phyloP scores from a whole-genome alignment of 2,888 invertebrate species.

The Trichacis sp. region DNA sequence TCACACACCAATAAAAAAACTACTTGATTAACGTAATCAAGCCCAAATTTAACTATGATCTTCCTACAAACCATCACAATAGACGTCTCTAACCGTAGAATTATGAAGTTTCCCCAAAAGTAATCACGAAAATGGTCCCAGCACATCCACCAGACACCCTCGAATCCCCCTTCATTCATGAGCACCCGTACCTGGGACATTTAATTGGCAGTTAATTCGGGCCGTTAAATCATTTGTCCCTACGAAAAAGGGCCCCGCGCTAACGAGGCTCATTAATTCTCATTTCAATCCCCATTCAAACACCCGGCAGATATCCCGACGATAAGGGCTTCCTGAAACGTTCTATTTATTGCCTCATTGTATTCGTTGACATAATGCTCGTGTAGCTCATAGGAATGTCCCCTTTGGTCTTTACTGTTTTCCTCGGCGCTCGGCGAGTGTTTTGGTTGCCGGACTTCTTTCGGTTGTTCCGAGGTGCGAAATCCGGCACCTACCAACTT shows the following conservation, averaged over 20 bases:
- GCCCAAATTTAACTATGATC: too few relatives aligned
- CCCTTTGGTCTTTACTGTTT: slow-evolving; percentile 7
- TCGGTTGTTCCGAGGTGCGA: slow-evolving; percentile 8
- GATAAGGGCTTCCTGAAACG: slow-evolving; percentile 5
- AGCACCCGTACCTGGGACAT: too few relatives aligned
- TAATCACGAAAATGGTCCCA: too few relatives aligned
- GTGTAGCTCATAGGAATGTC: slow-evolving; percentile 17
- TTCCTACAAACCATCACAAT: too few relatives aligned
- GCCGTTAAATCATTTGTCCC: background rate
- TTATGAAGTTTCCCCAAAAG: too few relatives aligned
- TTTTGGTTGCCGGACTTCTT: slow-evolving; percentile 21
- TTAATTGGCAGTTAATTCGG: background rate
- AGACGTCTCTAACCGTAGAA: too few relatives aligned
- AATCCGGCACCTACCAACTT: slow-evolving; percentile 13
- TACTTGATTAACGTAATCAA: too few relatives aligned
- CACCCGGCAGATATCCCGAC: background rate
- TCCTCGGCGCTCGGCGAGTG: background rate
- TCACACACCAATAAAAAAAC: too few relatives aligned
- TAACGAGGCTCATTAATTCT: slow-evolving; percentile 3
- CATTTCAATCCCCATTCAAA: slow-evolving; percentile 4
- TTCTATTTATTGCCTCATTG: slow-evolving; percentile 13
- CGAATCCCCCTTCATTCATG: too few relatives aligned
- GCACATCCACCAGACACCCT: too few relatives aligned
- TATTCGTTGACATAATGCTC: slow-evolving; percentile 9
- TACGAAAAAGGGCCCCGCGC: background rate